Conservation (phyloP, 2,797 vertebrate species). For the Eulemur rubriventer region DNA sequence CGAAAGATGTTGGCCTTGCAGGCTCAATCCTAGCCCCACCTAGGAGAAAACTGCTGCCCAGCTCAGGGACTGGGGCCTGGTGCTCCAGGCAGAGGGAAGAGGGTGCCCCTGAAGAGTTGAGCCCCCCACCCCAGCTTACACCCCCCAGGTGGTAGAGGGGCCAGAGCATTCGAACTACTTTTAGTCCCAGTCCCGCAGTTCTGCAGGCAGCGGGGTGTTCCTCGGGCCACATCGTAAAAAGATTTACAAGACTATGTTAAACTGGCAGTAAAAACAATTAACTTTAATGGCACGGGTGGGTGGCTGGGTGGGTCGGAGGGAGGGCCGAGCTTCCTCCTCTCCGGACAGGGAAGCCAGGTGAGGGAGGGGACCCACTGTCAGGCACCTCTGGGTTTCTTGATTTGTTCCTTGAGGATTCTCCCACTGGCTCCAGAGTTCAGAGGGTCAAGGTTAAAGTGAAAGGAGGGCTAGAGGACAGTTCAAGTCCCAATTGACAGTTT, state of each 20-base stretch:
- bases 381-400: not conserved
- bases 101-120: not conserved
- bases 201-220: slow-evolving; percentile 71
- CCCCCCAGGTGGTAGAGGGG: not conserved
- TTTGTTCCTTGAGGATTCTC: not conserved
- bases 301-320: slow-evolving; percentile 38
- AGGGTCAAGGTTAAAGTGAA: not conserved
- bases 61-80: not conserved
- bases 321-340: not conserved
- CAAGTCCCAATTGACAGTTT: not conserved
- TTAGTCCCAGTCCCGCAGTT: not conserved
- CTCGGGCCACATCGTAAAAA: slow-evolving; percentile 81
- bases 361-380: not conserved
- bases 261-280: slow-evolving; percentile 87
- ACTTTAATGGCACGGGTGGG: slow-evolving; percentile 83
- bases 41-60: not conserved
- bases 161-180: not conserved
- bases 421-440: not conserved
- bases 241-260: slow-evolving; percentile 88
- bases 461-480: not conserved
- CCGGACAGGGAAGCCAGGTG: not conserved
- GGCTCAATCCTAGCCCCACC: not conserved
- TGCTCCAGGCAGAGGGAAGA: not conserved
- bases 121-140: not conserved
- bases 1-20: not conserved